Evolutionary conservation across 2,113 vertebrate species (phyloP), one percentile per base, ranked within the genome.

Genomic region (Dendropsophus ebraccatus): DNA sequence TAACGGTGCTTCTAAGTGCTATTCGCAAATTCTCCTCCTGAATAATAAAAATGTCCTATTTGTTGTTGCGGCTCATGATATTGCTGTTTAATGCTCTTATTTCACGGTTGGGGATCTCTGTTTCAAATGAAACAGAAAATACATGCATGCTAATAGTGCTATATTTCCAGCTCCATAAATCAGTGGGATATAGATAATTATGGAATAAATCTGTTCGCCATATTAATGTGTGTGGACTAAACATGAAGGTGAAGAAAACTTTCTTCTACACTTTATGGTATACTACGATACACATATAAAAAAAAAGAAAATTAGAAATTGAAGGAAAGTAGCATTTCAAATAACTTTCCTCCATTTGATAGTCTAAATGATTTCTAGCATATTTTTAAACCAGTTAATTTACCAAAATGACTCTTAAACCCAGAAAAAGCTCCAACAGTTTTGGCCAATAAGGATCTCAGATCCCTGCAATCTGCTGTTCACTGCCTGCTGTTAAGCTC

Each of bases 31-130:
- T 81, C 83, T 84, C 41, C 37, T 37, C 58, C 73, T 49, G 73
- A 74, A 76, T 84, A 84, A 84, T 84, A 86, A 86, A 49, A 87
- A 86, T 80, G 62, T 80, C 52, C 52, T 58, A 84, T 74, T 84
- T 84, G 50, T 56, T 83, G 50, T 54, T 45, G 82, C 30, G 19
- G 81, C 56, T 65, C 78, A 41, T 83, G 82, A 75, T 76, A 84
- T 84, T 84, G 54, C 72, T n/a, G 41, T 84, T 84, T 84, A 84
- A 84, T 84, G 56, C 54, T 76, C 50, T 62, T 76, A 74, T 74
- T 76, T 84, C 72, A 74, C 56, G 73, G 54, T 49, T 84, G 67
- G 67, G 50, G 67, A 37, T 70, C 49, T 83, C 81, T 54, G 50
- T 35, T 77, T 77, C 75, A 77, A 77, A 77, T 77, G n/a, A 81